These are phyloP conservation scores for Brachionus plicatilis DNA, from an alignment of 1,140 invertebrate genomes.

Conservation along the genomic window DNA sequence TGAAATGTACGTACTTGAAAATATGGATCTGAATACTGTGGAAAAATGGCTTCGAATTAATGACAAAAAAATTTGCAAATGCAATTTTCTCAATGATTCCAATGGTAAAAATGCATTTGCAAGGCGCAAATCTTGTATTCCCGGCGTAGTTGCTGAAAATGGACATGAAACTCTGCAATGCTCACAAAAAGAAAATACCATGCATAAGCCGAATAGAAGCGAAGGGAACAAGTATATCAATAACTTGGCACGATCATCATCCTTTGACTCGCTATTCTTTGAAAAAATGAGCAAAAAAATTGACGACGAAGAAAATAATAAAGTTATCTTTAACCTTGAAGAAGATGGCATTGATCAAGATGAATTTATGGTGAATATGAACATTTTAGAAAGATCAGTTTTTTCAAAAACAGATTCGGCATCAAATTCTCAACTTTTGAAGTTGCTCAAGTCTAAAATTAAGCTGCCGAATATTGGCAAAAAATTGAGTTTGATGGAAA, in stretches of 20 bases:
- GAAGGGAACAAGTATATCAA: background rate
- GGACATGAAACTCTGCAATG: background rate
- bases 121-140: background rate
- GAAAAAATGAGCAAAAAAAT: background rate
- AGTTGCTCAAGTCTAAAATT: conserved; percentile 1
- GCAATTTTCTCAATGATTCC: background rate
- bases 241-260: background rate
- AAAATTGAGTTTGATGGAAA: background rate
- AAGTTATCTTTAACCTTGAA: background rate
- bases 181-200: background rate
- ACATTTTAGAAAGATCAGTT: background rate
- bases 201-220: background rate
- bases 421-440: background rate
- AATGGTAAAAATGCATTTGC: background rate
- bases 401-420: background rate
- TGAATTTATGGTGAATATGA: background rate
- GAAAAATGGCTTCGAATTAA: background rate
- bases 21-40: background rate
- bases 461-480: background rate
- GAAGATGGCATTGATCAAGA: background rate
- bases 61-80: background rate
- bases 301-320: background rate
- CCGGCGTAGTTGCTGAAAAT: background rate
- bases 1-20: background rate
- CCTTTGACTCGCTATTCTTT: background rate